Percentiles rank a stretch among this genome's conserved stretches.
Evolutionary conservation across 2,888 invertebrate genomes (phyloP).

Genomic region (Leucophenga maculata): DNA sequence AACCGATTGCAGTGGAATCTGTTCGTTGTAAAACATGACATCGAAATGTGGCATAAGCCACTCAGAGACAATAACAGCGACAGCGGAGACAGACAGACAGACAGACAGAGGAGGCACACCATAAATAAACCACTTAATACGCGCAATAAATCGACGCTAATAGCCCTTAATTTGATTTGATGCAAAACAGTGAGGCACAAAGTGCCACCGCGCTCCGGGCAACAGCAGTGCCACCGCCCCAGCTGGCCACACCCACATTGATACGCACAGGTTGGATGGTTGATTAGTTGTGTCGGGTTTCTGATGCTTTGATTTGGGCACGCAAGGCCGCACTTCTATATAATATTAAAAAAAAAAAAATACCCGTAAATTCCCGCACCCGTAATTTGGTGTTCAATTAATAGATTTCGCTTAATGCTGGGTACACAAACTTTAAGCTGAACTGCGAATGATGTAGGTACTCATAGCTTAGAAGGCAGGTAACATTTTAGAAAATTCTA

Average conservation of each 20-base stretch:
- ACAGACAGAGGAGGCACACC: not conserved
- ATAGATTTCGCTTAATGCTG: not conserved
- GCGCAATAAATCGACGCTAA: conserved; percentile 4
- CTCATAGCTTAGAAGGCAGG: too few relatives aligned
- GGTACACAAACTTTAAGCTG: too few relatives aligned
- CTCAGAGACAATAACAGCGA: not conserved
- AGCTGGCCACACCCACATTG: conserved; percentile 11
- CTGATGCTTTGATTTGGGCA: not conserved
- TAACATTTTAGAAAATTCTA: too few relatives aligned
- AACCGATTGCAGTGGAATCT: not conserved
- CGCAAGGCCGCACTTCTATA: not conserved
- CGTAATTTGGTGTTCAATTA: not conserved
- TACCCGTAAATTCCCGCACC: not conserved
- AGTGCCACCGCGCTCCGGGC: not conserved
- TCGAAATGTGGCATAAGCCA: not conserved
- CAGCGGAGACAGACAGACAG: too few relatives aligned
- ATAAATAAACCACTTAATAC: conserved; percentile 17
- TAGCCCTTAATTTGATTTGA: conserved; percentile 17
- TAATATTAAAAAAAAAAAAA: not conserved
- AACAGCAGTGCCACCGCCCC: not conserved
- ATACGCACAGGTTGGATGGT: not conserved
- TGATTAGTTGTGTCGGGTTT: not conserved
- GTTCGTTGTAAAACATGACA: not conserved
- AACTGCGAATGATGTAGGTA: too few relatives aligned
- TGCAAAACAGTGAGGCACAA: not conserved